A percentile compares a stretch with the other conserved stretches of the same genome.
Conservation (phyloP, 2,113 vertebrate species). For the Anarhynchus alexandrinus region DNA sequence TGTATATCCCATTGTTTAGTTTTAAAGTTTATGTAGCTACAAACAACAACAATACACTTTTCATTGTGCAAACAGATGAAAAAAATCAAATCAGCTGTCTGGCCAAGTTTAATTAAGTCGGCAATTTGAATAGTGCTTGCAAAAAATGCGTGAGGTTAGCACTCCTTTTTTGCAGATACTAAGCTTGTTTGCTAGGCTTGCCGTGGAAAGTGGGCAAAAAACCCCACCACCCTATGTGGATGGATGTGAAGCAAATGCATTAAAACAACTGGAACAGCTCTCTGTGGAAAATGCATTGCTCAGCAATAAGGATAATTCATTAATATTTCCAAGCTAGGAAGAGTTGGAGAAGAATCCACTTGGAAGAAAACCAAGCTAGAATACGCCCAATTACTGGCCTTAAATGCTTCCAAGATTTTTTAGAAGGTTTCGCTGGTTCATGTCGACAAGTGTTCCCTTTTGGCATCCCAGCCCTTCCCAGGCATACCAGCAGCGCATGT, state of each 20-base stretch:
- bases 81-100: background rate
- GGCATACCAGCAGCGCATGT: background rate
- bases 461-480: slow-evolving; percentile 4
- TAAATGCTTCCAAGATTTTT: slow-evolving; percentile 56
- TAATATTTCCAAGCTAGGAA: slow-evolving; percentile 48
- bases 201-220: background rate
- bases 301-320: slow-evolving; percentile 51
- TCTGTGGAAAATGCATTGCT: slow-evolving; percentile 33
- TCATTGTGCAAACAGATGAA: background rate
- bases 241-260: background rate
- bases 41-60: background rate
- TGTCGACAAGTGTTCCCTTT: background rate
- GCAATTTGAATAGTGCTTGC: background rate
- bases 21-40: background rate
- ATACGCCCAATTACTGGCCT: slow-evolving; percentile 31
- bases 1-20: background rate
- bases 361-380: slow-evolving; percentile 30
- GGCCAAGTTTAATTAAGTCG: background rate
- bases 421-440: background rate
- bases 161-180: background rate
- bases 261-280: slow-evolving; percentile 29
- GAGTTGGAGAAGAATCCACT: slow-evolving; percentile 38
- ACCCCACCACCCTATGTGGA: fast-evolving
- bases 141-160: background rate
- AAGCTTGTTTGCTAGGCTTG: background rate